Evolutionary conservation across 2,113 vertebrate genomes (phyloP).

Genomic region (Lepus europaeus): DNA sequence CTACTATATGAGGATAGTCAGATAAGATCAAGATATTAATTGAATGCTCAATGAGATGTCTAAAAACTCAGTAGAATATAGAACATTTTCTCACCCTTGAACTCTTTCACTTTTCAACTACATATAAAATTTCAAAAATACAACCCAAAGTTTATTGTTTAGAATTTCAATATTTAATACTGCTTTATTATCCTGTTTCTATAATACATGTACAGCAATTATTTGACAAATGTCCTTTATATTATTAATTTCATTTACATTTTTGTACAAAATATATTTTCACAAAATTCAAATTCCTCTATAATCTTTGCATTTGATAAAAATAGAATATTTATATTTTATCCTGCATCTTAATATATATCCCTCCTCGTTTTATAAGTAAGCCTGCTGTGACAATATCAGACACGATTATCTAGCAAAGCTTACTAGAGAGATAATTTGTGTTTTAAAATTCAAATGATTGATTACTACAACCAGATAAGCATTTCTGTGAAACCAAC

Average conservation of each 20-base stretch:
- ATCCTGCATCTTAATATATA: background rate
- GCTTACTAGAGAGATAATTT: slow-evolving; percentile 40
- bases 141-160: background rate
- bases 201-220: background rate
- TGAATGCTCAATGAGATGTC: background rate
- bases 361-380: slow-evolving; percentile 11
- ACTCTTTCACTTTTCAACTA: background rate
- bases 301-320: background rate
- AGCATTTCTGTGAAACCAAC: slow-evolving; percentile 44
- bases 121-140: background rate
- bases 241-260: slow-evolving; percentile 2
- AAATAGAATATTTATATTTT: background rate
- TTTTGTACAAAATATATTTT: background rate
- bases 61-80: background rate
- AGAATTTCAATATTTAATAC: background rate
- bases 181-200: background rate
- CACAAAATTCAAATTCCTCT: background rate
- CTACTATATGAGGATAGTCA: background rate
- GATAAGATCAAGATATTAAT: background rate
- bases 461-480: slow-evolving; percentile 42
- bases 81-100: background rate
- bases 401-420: slow-evolving; percentile 42
- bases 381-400: background rate
- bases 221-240: background rate
- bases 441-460: slow-evolving; percentile 64